Percentiles rank a stretch among this genome's conserved stretches.
These are phyloP conservation scores for Hydrotaea diabolus DNA, from an alignment of 2,888 invertebrate species.

Conservation along the genomic window DNA sequence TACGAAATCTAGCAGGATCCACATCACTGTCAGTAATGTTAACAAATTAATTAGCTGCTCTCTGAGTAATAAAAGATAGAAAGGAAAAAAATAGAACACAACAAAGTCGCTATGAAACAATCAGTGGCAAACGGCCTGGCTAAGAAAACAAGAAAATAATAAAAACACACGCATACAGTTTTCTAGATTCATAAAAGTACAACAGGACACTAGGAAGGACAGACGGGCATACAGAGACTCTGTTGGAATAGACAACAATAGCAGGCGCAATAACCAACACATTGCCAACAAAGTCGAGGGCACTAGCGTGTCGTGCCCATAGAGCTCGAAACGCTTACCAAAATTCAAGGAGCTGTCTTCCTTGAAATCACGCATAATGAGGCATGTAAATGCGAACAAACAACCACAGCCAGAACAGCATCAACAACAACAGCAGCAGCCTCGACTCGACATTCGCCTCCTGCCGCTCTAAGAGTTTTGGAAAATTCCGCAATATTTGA, in stretches of 20 bases:
- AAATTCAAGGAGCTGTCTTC: not conserved
- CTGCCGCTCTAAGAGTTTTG: not conserved
- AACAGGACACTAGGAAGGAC: not conserved
- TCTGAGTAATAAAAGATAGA: no score
- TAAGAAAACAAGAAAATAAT: not conserved
- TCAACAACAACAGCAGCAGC: not conserved
- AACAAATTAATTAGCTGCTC: conserved; percentile 12
- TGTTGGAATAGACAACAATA: not conserved
- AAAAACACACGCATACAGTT: not conserved
- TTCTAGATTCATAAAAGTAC: not conserved
- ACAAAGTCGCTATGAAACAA: not conserved
- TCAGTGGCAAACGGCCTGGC: not conserved
- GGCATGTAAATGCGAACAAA: conserved; percentile 37
- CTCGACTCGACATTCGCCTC: not conserved
- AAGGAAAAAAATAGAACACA: not conserved
- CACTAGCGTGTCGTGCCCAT: not conserved
- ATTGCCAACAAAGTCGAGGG: not conserved
- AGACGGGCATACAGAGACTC: not conserved
- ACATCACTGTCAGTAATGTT: not conserved
- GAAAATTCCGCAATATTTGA: conserved; percentile 3
- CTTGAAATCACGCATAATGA: conserved; percentile 39
- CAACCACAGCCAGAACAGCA: not conserved
- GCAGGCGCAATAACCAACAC: not conserved
- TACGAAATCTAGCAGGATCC: not conserved
- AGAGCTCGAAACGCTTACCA: not conserved